Evolutionary conservation across 2,113 vertebrate genomes (phyloP), one percentile per base, ranked within the genome.

Genomic region (Lycaon pictus): DNA sequence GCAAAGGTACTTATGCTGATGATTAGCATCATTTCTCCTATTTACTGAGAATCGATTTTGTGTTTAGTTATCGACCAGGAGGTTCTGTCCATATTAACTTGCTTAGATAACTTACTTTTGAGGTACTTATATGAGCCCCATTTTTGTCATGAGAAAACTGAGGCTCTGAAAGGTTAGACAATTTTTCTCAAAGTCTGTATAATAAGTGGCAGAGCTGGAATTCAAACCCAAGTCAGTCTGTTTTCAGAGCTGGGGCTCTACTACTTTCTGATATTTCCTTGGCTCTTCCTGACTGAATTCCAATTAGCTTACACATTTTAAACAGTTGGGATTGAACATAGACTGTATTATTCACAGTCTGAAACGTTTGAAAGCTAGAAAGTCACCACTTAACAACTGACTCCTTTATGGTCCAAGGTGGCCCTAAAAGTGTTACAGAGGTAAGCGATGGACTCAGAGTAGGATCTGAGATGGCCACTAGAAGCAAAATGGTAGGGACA

Each of bases 211-310:
- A 76, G 62, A 81, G 43, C 17, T 84, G 29, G 55, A 91, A 76
- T 83, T 95, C 63, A 93, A 84, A 92, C n/a, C 35, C 43, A 76
- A n/a, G 15, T 72, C 53, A 95, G 65, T 89, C 7, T 43, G 23
- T 76, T 81, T 85, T 16, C 69, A 69, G 60, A 92, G 32, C 15
- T 60, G 27, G 17, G 17, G 1, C 2, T 71, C 25, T 76, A 63
- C 11, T 63, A 55, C 6, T 92, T 94, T 7, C 32, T 48, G 20
- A 12, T 48, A 76, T 17, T 94, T 29, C 25, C 16, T 94, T 74
- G 37, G 65, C 4, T 87, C 84, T 89, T 71, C 20, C 20, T 19
- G 11, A 88, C 32, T 72, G 58, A 77, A 63, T 71, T 77, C 11
- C 80, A 72, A 56, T n/a, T 51, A 86, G 63, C 25, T 65, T 53